Evolutionary conservation across 1,140 invertebrate genomes (phyloP), one percentile per base, ranked within the genome.

Genomic region (Apis dorsata): DNA sequence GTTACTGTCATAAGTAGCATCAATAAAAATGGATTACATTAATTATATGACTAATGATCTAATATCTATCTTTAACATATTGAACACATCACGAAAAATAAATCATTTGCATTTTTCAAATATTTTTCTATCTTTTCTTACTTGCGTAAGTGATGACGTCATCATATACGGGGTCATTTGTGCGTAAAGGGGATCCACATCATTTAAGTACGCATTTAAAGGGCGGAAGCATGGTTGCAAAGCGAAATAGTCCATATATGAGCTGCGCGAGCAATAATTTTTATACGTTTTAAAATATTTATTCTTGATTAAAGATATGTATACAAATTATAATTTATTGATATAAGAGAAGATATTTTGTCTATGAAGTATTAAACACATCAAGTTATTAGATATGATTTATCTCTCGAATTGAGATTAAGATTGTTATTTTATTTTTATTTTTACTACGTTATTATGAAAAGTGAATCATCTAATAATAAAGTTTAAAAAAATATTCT

Each of bases 201-300:
- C 60, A 51, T 68, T 79, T 79, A 83, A 83, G 74, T 66, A 65
- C 60, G 28, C 44, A 53, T 70, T 83, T 83, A 83, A 83, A 83
- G 81, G 76, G 76, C 76, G 81, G 81, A 83, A 83, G 68, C 66
- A 63, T 65, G 60, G 81, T 78, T 83, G 71, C 60, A 66, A 63
- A 78, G 70, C 66, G 13, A 79, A 71, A n/a, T 71, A 21, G 21
- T 51, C 17, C 24, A n/a, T 21, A n/a, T 57, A 65, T 71, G 68
- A 28, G 15, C 75, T 19, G 17, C 65, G 24, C 11, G 19, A 71
- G 34, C 59, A 49, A 66, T 71, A 63, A 63, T 19, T 28, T 44
- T 70, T 69, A 66, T 75, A 68, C 57, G 17, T 65, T 65, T 21
- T 5, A 63, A 63, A 60, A 60, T n/a, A n/a, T 21, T 28, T 28